phyloP scores from a whole-genome alignment of 2,797 vertebrate genomes.

The Melanotaenia nigrans region DNA sequence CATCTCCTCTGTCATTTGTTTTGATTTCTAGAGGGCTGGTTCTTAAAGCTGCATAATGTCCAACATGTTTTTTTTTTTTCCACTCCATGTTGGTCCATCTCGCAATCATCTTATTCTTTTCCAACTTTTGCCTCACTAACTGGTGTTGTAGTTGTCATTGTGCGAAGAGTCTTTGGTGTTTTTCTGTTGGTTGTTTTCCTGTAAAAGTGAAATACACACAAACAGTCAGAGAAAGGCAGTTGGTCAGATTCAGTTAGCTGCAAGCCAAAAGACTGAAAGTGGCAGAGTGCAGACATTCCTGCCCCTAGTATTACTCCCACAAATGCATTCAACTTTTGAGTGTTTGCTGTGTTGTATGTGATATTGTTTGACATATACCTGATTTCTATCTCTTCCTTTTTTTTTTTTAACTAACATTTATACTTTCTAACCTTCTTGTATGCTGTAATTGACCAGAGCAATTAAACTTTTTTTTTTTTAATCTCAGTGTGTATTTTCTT shows the following conservation, averaged over 20 bases:
- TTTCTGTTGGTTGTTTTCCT: slow-evolving; percentile 8
- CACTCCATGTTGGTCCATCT: slow-evolving; percentile 50
- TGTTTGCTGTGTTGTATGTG: slow-evolving; percentile 19
- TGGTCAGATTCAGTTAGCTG: slow-evolving; percentile 15
- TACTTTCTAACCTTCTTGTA: slow-evolving; percentile 44
- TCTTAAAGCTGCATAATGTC: slow-evolving; percentile 59
- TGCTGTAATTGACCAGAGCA: slow-evolving; percentile 36
- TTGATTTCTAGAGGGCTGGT: slow-evolving; percentile 35
- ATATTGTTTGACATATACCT: slow-evolving; percentile 5
- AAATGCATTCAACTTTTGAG: background rate
- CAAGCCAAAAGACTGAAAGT: slow-evolving; percentile 4
- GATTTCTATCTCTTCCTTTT: slow-evolving; percentile 29
- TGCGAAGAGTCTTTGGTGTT: slow-evolving; percentile 39
- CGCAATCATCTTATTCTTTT: slow-evolving; percentile 38
- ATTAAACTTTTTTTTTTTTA: slow-evolving; percentile 12
- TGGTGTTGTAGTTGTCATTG: slow-evolving; percentile 62
- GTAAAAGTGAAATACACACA: slow-evolving; percentile 9
- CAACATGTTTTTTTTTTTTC: background rate
- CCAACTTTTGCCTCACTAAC: slow-evolving; percentile 59
- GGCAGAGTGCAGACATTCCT: background rate
- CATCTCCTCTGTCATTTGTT: slow-evolving; percentile 35
- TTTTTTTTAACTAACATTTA: background rate
- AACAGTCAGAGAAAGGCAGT: background rate
- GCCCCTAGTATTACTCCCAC: background rate
- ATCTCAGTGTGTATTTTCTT: slow-evolving; percentile 6